Percentiles rank a stretch among this genome's conserved stretches.
Conservation (phyloP, 2,113 vertebrate species). For the Pteropus alecto region DNA sequence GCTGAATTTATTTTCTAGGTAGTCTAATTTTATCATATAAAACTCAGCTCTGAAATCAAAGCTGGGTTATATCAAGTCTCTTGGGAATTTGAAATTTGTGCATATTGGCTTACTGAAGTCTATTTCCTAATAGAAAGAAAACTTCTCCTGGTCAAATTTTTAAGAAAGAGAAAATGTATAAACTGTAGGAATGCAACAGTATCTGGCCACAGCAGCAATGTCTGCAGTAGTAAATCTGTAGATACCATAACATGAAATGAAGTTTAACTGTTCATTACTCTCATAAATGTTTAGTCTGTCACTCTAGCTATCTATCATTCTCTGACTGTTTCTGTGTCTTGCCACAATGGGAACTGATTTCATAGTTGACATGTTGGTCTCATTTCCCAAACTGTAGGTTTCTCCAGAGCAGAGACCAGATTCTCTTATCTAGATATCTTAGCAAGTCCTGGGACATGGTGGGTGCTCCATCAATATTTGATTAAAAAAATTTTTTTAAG, state of each 20-base stretch:
- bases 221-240: background rate
- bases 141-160: background rate
- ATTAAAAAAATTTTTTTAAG: background rate
- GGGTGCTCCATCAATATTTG: background rate
- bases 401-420: background rate
- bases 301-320: background rate
- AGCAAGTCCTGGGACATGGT: background rate
- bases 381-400: background rate
- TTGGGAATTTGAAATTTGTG: background rate
- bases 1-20: conserved; percentile 35
- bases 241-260: background rate
- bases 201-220: background rate
- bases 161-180: background rate
- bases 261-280: background rate
- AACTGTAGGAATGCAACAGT: background rate
- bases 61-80: background rate
- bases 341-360: background rate
- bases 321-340: background rate
- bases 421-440: background rate
- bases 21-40: conserved; percentile 39
- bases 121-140: background rate
- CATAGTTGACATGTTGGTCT: background rate
- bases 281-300: background rate
- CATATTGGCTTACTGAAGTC: background rate
- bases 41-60: conserved; percentile 35